Percentiles rank a stretch among this genome's conserved stretches.
phyloP scores from a whole-genome alignment of 2,888 invertebrate genomes.

The Hypomecis punctinalis region DNA sequence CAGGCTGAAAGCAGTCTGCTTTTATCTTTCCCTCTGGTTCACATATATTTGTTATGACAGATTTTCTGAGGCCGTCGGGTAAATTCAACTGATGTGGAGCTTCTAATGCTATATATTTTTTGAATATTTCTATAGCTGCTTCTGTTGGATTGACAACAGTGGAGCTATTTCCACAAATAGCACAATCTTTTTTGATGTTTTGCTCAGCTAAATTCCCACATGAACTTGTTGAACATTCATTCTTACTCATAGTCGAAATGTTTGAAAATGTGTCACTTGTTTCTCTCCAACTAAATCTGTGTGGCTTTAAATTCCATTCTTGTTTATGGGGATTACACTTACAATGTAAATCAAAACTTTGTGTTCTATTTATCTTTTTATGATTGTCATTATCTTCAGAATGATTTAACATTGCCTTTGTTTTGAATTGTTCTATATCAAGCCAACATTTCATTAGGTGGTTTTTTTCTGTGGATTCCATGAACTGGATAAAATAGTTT shows the following conservation, averaged over 20 bases:
- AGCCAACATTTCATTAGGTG: constrained; percentile 90
- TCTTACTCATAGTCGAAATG: constrained; percentile 49
- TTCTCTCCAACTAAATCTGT: constrained; percentile 60
- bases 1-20: constrained; percentile 89
- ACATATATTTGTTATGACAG: constrained; percentile 88
- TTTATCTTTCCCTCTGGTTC: constrained; percentile 87
- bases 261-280: constrained; percentile 49
- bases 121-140: constrained; percentile 89
- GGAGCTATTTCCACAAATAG: constrained; percentile 43
- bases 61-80: constrained; percentile 84
- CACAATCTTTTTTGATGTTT: constrained; percentile 22
- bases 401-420: constrained; percentile 47
- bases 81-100: constrained; percentile 85
- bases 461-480: constrained; percentile 90
- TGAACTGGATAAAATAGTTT: constrained; percentile 93
- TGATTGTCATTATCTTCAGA: constrained; percentile 52
- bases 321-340: constrained; percentile 50
- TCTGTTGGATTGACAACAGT: constrained; percentile 70
- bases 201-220: constrained; percentile 65
- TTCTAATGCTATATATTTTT: constrained; percentile 91
- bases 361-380: constrained; percentile 65
- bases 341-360: constrained; percentile 70
- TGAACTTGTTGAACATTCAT: constrained; percentile 65
- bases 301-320: constrained; percentile 50
- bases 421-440: constrained; percentile 89